A percentile compares a stretch with the other conserved stretches of the same genome.
These are phyloP conservation scores for Andinoacara biseriatus DNA, from an alignment of 2,113 vertebrate species.

Conservation along the genomic window DNA sequence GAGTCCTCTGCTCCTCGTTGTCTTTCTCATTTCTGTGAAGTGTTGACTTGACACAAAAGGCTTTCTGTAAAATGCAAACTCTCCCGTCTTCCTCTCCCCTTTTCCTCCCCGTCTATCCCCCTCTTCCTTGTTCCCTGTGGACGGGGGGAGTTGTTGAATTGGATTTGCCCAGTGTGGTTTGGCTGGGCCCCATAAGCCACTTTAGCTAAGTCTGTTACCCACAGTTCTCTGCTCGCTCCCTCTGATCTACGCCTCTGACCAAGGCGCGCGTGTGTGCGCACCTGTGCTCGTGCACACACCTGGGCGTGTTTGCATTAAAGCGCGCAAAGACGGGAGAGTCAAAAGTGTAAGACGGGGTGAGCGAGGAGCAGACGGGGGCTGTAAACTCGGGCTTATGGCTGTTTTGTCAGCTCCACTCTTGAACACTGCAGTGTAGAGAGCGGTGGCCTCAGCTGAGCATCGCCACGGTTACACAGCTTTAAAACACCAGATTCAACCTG, in stretches of 20 bases:
- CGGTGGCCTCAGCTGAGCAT: conserved; percentile 47
- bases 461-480: background rate
- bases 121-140: conserved; percentile 40
- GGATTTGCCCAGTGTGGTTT: conserved; percentile 73
- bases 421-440: conserved; percentile 39
- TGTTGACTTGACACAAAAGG: conserved; percentile 60
- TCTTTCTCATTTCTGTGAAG: conserved; percentile 58
- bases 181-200: conserved; percentile 74
- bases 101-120: background rate
- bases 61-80: conserved; percentile 65
- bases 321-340: conserved; percentile 37
- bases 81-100: conserved; percentile 8
- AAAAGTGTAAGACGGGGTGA: conserved; percentile 54
- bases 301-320: conserved; percentile 25
- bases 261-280: conserved; percentile 42
- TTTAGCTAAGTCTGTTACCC: conserved; percentile 78
- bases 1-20: conserved; percentile 51
- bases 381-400: conserved; percentile 66
- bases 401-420: conserved; percentile 56
- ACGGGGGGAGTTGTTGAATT: conserved; percentile 64
- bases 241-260: conserved; percentile 61
- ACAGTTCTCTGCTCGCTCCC: conserved; percentile 47
- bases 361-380: conserved; percentile 69
- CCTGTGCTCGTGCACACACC: background rate
- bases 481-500: conserved; percentile 10